Conservation (phyloP, 2,113 vertebrate species). For the Actinemys pallida region DNA sequence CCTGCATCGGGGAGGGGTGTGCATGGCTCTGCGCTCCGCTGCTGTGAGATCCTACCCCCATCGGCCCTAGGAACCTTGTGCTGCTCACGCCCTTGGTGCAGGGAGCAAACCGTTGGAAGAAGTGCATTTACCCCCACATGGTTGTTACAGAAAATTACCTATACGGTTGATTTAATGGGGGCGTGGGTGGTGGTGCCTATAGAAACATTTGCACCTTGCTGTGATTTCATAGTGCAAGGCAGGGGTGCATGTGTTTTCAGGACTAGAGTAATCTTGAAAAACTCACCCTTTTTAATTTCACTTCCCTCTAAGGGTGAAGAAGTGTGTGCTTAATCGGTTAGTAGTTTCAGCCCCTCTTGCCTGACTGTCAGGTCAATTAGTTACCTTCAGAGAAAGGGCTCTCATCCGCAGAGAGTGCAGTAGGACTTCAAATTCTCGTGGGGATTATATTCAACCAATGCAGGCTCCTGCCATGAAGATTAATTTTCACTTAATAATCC, state of each 20-base stretch:
- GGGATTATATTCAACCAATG: not conserved
- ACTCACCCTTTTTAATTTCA: not conserved
- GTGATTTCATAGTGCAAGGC: not conserved
- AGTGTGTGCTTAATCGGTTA: not conserved
- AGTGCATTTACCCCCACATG: not conserved
- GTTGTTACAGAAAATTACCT: not conserved
- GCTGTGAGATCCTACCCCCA: not conserved
- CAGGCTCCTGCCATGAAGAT: conserved; percentile 18
- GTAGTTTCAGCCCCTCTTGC: not conserved
- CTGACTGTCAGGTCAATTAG: not conserved
- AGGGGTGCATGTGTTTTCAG: not conserved
- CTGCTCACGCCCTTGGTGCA: not conserved
- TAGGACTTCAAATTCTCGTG: not conserved
- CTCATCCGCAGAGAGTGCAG: not conserved
- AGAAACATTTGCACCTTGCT: not conserved
- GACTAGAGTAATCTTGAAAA: not conserved
- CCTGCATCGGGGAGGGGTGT: too few relatives aligned
- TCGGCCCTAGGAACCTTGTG: not conserved
- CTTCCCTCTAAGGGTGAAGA: not conserved
- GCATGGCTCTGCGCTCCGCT: not conserved
- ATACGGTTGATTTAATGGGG: not conserved
- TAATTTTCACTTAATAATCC: conserved; percentile 44
- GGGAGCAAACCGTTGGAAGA: not conserved
- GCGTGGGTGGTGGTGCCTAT: not conserved
- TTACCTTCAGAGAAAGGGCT: not conserved